Evolutionary conservation across 2,888 invertebrate species (phyloP).

Genomic region (Gisinianus flammeolus): DNA sequence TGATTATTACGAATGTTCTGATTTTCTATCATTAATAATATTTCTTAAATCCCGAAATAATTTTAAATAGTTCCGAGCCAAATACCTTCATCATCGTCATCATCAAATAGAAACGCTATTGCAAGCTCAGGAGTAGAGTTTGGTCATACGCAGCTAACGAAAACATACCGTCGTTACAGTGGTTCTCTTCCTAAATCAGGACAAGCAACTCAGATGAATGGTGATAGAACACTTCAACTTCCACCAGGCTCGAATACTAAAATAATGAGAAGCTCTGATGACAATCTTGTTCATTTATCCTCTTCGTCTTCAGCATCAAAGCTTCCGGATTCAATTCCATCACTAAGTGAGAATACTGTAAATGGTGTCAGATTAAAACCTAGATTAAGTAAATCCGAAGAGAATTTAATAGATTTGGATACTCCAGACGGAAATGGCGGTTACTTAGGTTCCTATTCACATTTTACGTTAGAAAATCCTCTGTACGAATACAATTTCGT

Average conservation of each 20-base stretch:
- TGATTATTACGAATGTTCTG: too few relatives aligned
- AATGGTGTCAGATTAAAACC: constrained; percentile 43
- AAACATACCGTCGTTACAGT: constrained; percentile 48
- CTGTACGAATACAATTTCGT: constrained; percentile 48
- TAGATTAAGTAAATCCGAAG: constrained; percentile 57
- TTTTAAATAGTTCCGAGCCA: constrained; percentile 43
- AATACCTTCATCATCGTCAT: not conserved
- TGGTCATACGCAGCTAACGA: constrained; percentile 44
- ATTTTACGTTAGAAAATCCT: constrained; percentile 57
- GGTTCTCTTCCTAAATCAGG: constrained; percentile 22
- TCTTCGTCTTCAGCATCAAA: constrained; percentile 55
- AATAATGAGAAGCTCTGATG: constrained; percentile 50
- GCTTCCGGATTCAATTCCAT: constrained; percentile 40
- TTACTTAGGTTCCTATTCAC: constrained; percentile 9
- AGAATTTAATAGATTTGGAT: constrained; percentile 58
- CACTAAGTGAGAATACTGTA: constrained; percentile 23
- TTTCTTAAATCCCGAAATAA: too few relatives aligned
- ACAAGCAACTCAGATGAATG: constrained; percentile 32
- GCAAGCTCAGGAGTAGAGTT: constrained; percentile 19
- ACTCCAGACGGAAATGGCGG: constrained; percentile 52
- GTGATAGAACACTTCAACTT: constrained; percentile 27
- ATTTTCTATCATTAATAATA: too few relatives aligned
- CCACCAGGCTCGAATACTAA: constrained; percentile 40
- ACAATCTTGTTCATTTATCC: constrained; percentile 54
- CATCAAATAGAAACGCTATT: constrained; percentile 2